Evolutionary conservation across 2,797 vertebrate genomes (phyloP).

Genomic region (Muscicapa comitata): DNA sequence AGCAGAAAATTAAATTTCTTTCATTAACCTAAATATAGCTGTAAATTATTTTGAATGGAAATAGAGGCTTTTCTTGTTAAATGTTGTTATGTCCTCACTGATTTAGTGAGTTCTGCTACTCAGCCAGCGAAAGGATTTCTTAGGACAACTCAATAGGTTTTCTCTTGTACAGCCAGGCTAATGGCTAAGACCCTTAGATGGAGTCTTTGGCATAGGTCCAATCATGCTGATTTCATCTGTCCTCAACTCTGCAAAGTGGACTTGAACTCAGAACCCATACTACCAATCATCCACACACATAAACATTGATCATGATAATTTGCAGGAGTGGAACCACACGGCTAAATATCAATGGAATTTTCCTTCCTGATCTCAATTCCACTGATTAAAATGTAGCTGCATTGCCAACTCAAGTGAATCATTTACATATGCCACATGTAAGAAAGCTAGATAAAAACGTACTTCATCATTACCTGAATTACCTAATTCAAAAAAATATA

Average conservation of each 20-base stretch:
- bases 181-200: constrained; percentile 25
- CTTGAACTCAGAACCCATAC: background rate
- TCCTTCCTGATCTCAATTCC: background rate
- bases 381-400: background rate
- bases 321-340: background rate
- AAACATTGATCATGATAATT: background rate
- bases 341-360: background rate
- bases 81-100: background rate
- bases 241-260: background rate
- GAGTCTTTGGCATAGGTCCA: constrained; percentile 1
- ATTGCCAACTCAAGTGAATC: background rate
- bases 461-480: background rate
- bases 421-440: background rate
- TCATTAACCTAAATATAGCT: constrained; percentile 18
- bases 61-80: background rate
- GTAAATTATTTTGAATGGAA: constrained; percentile 11
- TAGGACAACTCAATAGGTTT: background rate
- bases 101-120: background rate
- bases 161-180: background rate
- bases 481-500: background rate
- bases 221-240: background rate
- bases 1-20: constrained; percentile 19
- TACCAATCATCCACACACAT: background rate
- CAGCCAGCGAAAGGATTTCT: background rate
- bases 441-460: background rate